Percentiles rank a stretch among this genome's conserved stretches.
Conservation (phyloP, 2,797 vertebrate genomes). For the Catharus ustulatus region DNA sequence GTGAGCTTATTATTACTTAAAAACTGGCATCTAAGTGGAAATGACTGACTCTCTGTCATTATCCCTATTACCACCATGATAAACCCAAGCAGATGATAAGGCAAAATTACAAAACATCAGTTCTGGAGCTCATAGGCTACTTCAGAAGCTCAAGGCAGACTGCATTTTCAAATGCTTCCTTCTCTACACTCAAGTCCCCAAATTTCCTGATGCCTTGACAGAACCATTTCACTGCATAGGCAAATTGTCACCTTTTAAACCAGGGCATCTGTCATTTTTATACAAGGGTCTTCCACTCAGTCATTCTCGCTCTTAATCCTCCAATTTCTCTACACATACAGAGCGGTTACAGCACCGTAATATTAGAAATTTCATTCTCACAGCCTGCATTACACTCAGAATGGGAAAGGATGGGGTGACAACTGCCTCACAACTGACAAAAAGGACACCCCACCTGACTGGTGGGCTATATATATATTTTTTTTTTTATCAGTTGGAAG, state of each 20-base stretch:
- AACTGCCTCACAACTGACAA: not conserved
- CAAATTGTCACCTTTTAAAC: conserved; percentile 75
- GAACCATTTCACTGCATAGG: conserved; percentile 61
- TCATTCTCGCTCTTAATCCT: not conserved
- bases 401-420: not conserved
- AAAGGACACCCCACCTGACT: not conserved
- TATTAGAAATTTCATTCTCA: not conserved
- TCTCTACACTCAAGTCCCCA: conserved; percentile 53
- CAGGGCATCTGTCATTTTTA: conserved; percentile 65
- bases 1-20: conserved; percentile 76
- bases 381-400: not conserved
- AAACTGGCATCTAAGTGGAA: conserved; percentile 75
- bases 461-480: conserved; percentile 1
- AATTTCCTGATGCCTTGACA: conserved; percentile 67
- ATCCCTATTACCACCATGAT: conserved; percentile 77
- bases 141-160: conserved; percentile 50
- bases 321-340: not conserved
- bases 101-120: conserved; percentile 76
- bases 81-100: conserved; percentile 78
- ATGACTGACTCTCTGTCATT: conserved; percentile 75
- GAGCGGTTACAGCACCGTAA: not conserved
- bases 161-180: conserved; percentile 26
- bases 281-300: conserved; percentile 21
- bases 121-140: conserved; percentile 60
- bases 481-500: conserved; percentile 16